These are phyloP conservation scores for Emesis russula DNA, from an alignment of 2,888 invertebrate genomes.

Conservation along the genomic window DNA sequence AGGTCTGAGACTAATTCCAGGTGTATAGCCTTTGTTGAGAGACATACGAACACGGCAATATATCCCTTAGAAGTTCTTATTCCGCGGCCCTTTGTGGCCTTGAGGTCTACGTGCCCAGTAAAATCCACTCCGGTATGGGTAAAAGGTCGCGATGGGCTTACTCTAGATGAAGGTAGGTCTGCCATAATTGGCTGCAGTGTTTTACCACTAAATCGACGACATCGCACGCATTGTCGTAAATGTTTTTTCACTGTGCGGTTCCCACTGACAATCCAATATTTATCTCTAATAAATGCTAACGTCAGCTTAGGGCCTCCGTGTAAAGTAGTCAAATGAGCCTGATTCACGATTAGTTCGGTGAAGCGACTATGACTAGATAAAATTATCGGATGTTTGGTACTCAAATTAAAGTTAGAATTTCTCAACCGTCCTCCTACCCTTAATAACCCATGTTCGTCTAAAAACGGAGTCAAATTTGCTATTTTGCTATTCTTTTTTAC, in stretches of 20 bases:
- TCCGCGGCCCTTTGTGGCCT: slow-evolving; percentile 9
- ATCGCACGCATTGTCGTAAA: slow-evolving; percentile 16
- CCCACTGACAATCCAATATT: not conserved
- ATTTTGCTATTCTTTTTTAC: slow-evolving; percentile 28
- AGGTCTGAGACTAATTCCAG: slow-evolving; percentile 27
- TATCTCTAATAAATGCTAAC: not conserved
- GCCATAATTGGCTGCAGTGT: slow-evolving; percentile 20
- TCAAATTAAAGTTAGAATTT: not conserved
- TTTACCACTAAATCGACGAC: slow-evolving; percentile 25
- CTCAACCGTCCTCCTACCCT: slow-evolving; percentile 24
- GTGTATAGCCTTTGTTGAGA: slow-evolving; percentile 21
- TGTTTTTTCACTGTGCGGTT: slow-evolving; percentile 21
- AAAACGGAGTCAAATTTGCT: slow-evolving; percentile 30
- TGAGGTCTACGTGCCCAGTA: slow-evolving; percentile 3
- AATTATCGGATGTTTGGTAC: not conserved
- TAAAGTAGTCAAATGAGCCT: not conserved
- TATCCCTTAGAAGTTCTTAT: not conserved
- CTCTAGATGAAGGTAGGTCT: slow-evolving; percentile 4
- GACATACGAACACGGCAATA: slow-evolving; percentile 28
- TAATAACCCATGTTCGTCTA: slow-evolving; percentile 26
- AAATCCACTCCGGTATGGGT: slow-evolving; percentile 8
- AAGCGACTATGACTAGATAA: slow-evolving; percentile 28
- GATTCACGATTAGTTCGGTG: not conserved
- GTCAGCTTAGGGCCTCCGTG: not conserved
- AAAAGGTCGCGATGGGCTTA: slow-evolving; percentile 12